Conservation (phyloP, 1,140 invertebrate species). For the Gryon sp. region DNA sequence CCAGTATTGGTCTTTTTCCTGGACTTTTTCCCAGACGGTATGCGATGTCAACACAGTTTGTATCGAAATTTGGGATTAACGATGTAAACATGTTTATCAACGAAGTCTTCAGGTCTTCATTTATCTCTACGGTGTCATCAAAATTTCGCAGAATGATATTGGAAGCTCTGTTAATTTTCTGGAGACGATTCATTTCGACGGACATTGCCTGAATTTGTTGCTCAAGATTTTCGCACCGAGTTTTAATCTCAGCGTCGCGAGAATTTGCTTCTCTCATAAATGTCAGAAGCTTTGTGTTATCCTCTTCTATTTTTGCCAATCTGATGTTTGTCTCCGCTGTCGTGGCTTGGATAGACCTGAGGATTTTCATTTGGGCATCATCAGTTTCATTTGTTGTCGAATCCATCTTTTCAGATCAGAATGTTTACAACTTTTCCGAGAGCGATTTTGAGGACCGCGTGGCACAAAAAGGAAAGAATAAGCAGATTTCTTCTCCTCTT, state of each 20-base stretch:
- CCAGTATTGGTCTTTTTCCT: slow-evolving; percentile 1
- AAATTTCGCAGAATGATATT: slow-evolving; percentile 1
- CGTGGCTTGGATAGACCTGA: not conserved
- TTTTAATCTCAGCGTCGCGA: not conserved
- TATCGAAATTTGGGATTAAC: not conserved
- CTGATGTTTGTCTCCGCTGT: slow-evolving; percentile 1
- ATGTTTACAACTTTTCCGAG: too few relatives aligned
- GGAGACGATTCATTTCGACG: slow-evolving; percentile 5
- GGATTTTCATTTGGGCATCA: not conserved
- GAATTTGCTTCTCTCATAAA: not conserved
- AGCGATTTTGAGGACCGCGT: too few relatives aligned
- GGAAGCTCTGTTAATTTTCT: not conserved
- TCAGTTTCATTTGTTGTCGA: not conserved
- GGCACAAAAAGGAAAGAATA: too few relatives aligned
- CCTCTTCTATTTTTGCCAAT: not conserved
- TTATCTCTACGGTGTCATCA: not conserved
- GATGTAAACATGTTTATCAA: not conserved
- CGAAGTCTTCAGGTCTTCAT: not conserved
- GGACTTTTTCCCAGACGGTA: not conserved
- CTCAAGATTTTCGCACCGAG: not conserved
- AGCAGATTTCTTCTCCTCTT: too few relatives aligned
- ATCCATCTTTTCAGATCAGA: too few relatives aligned
- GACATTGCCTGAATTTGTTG: not conserved
- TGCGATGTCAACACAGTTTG: not conserved
- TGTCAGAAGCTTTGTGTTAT: not conserved